Evolutionary conservation across 2,113 vertebrate species (phyloP).

Genomic region (Syngnathus scovelli): DNA sequence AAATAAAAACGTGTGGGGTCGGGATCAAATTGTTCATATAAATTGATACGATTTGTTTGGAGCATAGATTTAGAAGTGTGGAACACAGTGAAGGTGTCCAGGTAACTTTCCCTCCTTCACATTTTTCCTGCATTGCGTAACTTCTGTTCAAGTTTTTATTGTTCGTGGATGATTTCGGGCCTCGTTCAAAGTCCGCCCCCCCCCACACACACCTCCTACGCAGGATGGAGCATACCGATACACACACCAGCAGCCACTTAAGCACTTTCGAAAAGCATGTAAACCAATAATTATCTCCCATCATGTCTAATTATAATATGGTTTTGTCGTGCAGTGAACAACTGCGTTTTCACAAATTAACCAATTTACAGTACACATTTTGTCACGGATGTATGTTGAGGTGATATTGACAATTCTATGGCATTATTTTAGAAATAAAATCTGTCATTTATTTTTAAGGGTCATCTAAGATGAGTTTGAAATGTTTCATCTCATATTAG

Average conservation of each 20-base stretch:
- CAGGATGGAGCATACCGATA: constrained; percentile 4
- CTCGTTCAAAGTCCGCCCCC: not conserved
- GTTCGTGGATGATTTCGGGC: not conserved
- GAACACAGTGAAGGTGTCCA: not conserved
- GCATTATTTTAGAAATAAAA: too few species aligned
- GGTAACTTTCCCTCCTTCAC: not conserved
- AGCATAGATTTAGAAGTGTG: too few species aligned
- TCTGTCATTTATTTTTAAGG: too few species aligned
- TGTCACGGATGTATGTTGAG: too few species aligned
- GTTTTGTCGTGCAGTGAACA: not conserved
- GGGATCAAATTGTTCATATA: not conserved
- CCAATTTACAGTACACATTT: too few species aligned
- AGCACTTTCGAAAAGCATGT: not conserved
- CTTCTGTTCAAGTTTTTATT: not conserved
- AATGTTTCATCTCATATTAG: not conserved
- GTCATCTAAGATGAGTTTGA: too few species aligned
- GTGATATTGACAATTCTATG: too few species aligned
- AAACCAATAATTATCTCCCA: not conserved
- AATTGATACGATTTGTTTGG: too few species aligned
- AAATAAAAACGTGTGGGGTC: too few species aligned
- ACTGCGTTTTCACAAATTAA: not conserved
- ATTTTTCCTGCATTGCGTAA: not conserved
- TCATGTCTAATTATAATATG: not conserved
- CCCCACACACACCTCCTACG: not conserved
- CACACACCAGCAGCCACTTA: not conserved